Percentiles rank a stretch among this genome's conserved stretches.
Conservation (phyloP, 2,113 vertebrate genomes). For the Ptilorrhoa leucosticta region DNA sequence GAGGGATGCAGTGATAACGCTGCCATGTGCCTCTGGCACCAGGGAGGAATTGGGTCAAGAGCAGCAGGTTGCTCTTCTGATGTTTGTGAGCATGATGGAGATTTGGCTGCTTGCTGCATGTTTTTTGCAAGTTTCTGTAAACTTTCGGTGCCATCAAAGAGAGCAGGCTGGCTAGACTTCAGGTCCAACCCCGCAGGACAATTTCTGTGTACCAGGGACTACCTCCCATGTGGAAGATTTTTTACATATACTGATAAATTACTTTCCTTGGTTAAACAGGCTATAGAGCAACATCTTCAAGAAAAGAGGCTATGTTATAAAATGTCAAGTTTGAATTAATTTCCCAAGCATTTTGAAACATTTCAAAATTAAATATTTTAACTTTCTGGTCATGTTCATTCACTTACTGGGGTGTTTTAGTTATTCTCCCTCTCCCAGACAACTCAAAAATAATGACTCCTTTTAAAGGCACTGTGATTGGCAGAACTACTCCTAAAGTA, state of each 20-base stretch:
- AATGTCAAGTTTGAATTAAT: background rate
- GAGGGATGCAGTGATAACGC: background rate
- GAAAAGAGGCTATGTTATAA: background rate
- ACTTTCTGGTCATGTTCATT: background rate
- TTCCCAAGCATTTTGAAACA: background rate
- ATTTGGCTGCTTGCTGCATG: background rate
- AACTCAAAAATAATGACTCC: slow-evolving; percentile 21
- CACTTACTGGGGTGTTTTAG: background rate
- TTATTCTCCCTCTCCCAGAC: background rate
- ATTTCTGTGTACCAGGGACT: background rate
- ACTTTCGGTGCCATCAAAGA: background rate
- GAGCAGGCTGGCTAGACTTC: background rate
- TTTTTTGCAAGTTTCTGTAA: background rate
- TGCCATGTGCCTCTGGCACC: background rate
- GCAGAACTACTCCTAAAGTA: background rate
- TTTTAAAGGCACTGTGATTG: slow-evolving; percentile 25
- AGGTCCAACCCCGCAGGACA: background rate
- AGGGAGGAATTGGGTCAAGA: background rate
- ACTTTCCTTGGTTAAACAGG: background rate
- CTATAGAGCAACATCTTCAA: background rate
- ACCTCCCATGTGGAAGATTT: background rate
- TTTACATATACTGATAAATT: background rate
- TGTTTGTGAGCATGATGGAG: background rate
- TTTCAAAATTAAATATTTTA: background rate
- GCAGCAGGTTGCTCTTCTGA: background rate